phyloP scores from a whole-genome alignment of 2,113 vertebrate species.

The Brachyhypopomus gauderio region DNA sequence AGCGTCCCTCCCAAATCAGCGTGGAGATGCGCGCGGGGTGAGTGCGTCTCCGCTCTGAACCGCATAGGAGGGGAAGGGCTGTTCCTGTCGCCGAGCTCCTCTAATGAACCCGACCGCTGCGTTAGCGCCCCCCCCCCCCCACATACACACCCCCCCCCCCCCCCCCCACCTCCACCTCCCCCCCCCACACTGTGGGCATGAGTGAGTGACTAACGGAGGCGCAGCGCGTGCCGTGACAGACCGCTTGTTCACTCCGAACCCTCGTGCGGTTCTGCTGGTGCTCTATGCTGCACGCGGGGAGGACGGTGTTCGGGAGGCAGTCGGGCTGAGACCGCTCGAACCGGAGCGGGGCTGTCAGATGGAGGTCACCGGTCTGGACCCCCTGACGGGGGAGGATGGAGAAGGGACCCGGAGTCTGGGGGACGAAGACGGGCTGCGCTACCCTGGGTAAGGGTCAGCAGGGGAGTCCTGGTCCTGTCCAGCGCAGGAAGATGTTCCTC shows the following conservation, averaged over 20 bases:
- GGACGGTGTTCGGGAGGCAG: constrained; percentile 62
- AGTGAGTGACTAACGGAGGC: constrained; percentile 58
- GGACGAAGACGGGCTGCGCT: constrained; percentile 65
- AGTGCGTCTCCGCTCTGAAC: constrained; percentile 30
- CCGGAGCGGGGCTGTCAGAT: constrained; percentile 50
- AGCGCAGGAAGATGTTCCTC: too few relatives aligned
- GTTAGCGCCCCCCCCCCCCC: not conserved
- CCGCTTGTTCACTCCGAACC: too few relatives aligned
- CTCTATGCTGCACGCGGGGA: constrained; percentile 69
- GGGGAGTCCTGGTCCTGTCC: not conserved
- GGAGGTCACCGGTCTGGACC: constrained; percentile 69
- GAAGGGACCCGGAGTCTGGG: constrained; percentile 55
- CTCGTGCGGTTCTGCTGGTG: constrained; percentile 52
- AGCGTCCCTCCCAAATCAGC: constrained; percentile 44
- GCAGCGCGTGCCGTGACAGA: too few relatives aligned
- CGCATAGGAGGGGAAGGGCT: constrained; percentile 56
- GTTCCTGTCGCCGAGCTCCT: constrained; percentile 62
- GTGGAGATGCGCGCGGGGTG: constrained; percentile 17
- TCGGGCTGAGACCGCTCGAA: constrained; percentile 56
- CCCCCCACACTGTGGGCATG: not conserved
- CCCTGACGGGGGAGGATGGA: constrained; percentile 52
- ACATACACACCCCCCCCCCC: too few relatives aligned
- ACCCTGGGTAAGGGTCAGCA: constrained; percentile 72
- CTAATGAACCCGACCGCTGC: constrained; percentile 60
- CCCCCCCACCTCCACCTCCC: too few relatives aligned